Conservation (phyloP, 2,113 vertebrate genomes). For the Ictalurus furcatus region DNA sequence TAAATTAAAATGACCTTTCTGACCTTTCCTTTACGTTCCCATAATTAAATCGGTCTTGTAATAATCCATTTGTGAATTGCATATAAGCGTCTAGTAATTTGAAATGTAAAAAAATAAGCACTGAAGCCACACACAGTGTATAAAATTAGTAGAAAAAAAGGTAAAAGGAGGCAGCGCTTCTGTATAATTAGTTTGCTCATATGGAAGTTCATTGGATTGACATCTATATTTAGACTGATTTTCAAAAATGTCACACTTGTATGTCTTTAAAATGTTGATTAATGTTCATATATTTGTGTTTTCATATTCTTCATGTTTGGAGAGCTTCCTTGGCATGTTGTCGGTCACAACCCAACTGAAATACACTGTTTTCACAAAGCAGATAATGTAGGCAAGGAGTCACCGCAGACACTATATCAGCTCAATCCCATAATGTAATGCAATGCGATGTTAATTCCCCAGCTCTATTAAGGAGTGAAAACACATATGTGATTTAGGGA, state of each 20-base stretch:
- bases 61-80: background rate
- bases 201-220: background rate
- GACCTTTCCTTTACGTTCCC: background rate
- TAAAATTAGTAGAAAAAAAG: background rate
- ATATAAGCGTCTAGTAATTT: background rate
- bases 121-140: background rate
- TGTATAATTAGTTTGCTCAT: background rate
- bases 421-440: background rate
- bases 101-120: background rate
- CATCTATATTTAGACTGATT: background rate
- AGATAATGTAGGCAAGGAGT: background rate
- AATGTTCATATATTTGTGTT: background rate
- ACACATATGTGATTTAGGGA: background rate
- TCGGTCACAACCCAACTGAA: background rate
- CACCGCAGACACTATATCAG: no score
- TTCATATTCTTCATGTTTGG: background rate
- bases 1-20: background rate
- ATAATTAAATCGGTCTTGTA: background rate
- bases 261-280: background rate
- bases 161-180: background rate
- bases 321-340: background rate
- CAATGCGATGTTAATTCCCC: background rate
- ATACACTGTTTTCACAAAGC: background rate
- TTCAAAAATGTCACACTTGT: background rate
- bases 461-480: background rate